Conservation (phyloP, 2,797 vertebrate species). For the Poecilia gillii region DNA sequence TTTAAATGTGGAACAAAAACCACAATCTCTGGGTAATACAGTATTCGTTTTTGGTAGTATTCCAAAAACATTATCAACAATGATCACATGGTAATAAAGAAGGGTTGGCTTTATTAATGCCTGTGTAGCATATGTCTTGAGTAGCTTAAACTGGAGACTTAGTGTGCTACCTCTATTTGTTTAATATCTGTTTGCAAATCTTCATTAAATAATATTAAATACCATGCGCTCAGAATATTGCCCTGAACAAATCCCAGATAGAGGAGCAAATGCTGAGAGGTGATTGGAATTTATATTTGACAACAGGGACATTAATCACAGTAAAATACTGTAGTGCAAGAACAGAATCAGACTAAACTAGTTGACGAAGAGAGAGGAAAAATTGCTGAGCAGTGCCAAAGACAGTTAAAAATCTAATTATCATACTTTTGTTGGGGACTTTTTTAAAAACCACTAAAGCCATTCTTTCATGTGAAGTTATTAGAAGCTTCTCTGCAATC, state of each 20-base stretch:
- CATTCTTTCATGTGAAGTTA: constrained; percentile 3
- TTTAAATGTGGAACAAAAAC: constrained; percentile 4
- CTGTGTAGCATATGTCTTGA: background rate
- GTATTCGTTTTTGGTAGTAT: background rate
- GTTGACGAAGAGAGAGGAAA: constrained; percentile 35
- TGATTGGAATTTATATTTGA: constrained; percentile 20
- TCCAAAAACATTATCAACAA: constrained; percentile 2
- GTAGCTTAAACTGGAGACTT: constrained; percentile 6
- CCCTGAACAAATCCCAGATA: constrained; percentile 4
- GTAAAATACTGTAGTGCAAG: constrained; percentile 29
- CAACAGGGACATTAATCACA: constrained; percentile 16
- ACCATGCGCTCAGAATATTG: constrained; percentile 2
- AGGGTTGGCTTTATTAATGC: background rate
- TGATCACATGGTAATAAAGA: constrained; percentile 9
- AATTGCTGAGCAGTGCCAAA: constrained; percentile 42
- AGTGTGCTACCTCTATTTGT: constrained; percentile 25
- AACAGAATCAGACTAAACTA: constrained; percentile 23
- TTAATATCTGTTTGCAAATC: constrained; percentile 8
- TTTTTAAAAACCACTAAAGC: constrained; percentile 37
- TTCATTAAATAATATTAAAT: background rate
- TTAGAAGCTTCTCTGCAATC: background rate
- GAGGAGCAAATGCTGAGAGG: background rate
- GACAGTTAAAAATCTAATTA: constrained; percentile 43
- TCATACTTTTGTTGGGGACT: constrained; percentile 36
- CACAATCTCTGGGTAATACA: background rate